Evolutionary conservation across 2,113 vertebrate genomes (phyloP).

Genomic region (Aegithalos caudatus): DNA sequence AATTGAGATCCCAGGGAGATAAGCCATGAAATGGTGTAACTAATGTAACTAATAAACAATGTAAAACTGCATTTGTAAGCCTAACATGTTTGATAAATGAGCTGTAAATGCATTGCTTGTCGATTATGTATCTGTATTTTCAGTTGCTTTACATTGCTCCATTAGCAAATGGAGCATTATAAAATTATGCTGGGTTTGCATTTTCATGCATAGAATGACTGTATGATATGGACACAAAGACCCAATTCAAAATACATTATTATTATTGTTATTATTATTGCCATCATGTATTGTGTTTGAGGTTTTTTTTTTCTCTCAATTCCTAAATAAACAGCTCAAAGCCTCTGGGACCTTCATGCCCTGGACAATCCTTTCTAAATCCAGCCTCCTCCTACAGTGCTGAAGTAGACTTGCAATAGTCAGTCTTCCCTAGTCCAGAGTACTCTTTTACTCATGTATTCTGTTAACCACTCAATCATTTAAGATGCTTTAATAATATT

Average conservation of each 20-base stretch:
- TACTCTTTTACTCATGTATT: conserved; percentile 5
- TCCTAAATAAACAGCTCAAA: conserved; percentile 50
- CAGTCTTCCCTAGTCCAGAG: neutral
- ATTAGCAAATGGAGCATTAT: conserved; percentile 41
- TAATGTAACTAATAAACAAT: neutral
- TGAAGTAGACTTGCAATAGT: conserved; percentile 30
- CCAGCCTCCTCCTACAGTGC: neutral
- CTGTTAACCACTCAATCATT: conserved; percentile 52
- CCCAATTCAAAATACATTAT: conserved; percentile 26
- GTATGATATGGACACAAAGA: neutral
- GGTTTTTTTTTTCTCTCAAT: neutral
- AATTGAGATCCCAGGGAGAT: neutral
- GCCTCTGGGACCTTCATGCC: neutral
- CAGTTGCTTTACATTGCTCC: neutral
- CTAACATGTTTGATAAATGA: conserved; percentile 3
- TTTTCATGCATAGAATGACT: neutral
- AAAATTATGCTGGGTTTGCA: conserved; percentile 19
- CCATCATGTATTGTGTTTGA: neutral
- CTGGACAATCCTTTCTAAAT: neutral
- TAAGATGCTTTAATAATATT: conserved; percentile 65
- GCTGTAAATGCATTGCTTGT: neutral
- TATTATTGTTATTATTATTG: neutral
- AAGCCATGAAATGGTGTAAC: neutral
- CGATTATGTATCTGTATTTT: neutral
- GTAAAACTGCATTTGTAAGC: neutral